These are phyloP conservation scores for Zaprionus lineosus DNA, from an alignment of 2,888 invertebrate species.

Conservation along the genomic window DNA sequence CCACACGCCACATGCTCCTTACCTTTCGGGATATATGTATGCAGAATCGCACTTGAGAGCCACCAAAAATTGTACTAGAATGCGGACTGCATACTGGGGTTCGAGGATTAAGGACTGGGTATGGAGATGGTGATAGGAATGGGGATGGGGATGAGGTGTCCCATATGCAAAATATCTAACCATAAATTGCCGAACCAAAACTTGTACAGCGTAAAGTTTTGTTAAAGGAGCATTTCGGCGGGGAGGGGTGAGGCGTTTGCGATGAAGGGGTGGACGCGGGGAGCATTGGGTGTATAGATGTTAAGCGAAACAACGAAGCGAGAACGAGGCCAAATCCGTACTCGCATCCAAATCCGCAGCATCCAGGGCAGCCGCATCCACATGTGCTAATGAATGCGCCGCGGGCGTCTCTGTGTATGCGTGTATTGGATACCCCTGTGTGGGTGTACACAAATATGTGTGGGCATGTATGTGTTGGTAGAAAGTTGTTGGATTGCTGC, in stretches of 20 bases:
- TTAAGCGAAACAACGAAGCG: conserved; percentile 51
- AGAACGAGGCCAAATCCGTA: conserved; percentile 58
- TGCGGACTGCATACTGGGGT: not conserved
- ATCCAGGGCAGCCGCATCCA: conserved; percentile 21
- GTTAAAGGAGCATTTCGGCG: conserved; percentile 15
- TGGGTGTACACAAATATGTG: no score
- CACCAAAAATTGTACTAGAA: conserved; percentile 60
- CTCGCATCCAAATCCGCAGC: conserved; percentile 33
- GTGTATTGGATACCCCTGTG: no score
- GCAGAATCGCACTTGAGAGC: conserved; percentile 55
- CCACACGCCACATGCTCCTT: no score
- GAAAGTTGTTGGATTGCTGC: conserved; percentile 57
- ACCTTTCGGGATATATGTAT: no score
- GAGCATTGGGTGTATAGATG: conserved; percentile 13
- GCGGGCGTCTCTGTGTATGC: conserved; percentile 16
- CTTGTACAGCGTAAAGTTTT: conserved; percentile 55
- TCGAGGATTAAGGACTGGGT: not conserved
- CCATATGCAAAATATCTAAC: conserved; percentile 75
- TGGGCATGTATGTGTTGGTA: not conserved
- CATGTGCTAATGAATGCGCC: conserved; percentile 67
- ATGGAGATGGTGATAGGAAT: not conserved
- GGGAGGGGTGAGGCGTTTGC: not conserved
- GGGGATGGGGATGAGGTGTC: conserved; percentile 24
- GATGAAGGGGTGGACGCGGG: not conserved
- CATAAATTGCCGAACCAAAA: conserved; percentile 74